A percentile compares a stretch with the other conserved stretches of the same genome.
Evolutionary conservation across 2,113 vertebrate genomes (phyloP).

Genomic region (Chloroceryle aenea): DNA sequence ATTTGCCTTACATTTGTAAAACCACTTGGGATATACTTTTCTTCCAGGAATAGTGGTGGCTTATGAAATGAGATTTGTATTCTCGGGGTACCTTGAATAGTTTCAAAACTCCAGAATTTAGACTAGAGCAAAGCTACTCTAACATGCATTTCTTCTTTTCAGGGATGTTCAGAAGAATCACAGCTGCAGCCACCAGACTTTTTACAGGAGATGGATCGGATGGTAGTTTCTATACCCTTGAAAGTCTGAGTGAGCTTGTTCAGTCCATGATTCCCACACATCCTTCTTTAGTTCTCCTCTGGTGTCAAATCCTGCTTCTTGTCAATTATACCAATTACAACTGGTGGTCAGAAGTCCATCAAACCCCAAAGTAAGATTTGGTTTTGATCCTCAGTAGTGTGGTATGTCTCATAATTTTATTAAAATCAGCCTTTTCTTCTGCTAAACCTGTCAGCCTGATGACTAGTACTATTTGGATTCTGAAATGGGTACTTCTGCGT

Average conservation of each 20-base stretch:
- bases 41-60: background rate
- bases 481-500: background rate
- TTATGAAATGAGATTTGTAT: background rate
- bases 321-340: slow-evolving; percentile 95
- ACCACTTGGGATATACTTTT: background rate
- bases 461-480: background rate
- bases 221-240: slow-evolving; percentile 86
- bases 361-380: slow-evolving; percentile 88
- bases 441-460: background rate
- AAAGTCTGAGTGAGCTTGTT: slow-evolving; percentile 85
- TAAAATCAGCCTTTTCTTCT: background rate
- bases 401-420: background rate
- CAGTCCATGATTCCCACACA: slow-evolving; percentile 92
- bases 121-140: background rate
- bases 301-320: slow-evolving; percentile 97
- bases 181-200: slow-evolving; percentile 89
- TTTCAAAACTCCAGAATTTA: background rate
- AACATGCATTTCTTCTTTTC: background rate
- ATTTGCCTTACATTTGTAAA: background rate
- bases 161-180: slow-evolving; percentile 98
- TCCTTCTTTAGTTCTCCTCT: slow-evolving; percentile 94
- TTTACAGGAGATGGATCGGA: slow-evolving; percentile 83
- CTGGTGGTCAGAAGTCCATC: slow-evolving; percentile 98
- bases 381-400: background rate
- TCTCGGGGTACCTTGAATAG: background rate